Evolutionary conservation across 2,797 vertebrate species (phyloP).

Genomic region (Agapornis canus): DNA sequence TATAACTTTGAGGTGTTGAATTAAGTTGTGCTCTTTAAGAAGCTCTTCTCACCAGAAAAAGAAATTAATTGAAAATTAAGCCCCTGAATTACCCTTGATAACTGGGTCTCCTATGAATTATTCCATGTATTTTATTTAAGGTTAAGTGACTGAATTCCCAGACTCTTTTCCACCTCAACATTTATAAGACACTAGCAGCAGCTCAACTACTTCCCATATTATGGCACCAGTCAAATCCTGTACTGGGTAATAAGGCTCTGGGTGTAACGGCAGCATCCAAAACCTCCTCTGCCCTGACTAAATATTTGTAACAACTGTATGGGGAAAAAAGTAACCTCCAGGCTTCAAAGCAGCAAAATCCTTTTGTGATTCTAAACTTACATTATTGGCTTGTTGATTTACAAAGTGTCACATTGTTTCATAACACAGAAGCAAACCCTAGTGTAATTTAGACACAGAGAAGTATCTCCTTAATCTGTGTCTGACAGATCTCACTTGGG

Average conservation of each 20-base stretch:
- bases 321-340: neutral
- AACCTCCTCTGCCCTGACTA: neutral
- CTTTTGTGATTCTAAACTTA: conserved; percentile 36
- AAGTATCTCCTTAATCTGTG: neutral
- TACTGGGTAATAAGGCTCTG: neutral
- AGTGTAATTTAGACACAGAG: neutral
- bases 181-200: neutral
- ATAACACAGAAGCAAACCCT: neutral
- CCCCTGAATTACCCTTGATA: neutral
- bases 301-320: neutral
- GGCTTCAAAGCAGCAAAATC: conserved; percentile 25
- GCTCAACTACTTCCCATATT: neutral
- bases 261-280: neutral
- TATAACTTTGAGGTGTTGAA: neutral
- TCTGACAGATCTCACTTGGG: neutral
- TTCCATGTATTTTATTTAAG: neutral
- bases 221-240: neutral
- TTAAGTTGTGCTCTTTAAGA: neutral
- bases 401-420: neutral
- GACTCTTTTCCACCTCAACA: neutral
- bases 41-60: neutral
- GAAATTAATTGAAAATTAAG: neutral
- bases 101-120: neutral
- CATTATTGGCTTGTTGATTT: neutral
- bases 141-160: neutral